Conservation (phyloP, 1,140 invertebrate genomes). For the Calliphora vicina region DNA sequence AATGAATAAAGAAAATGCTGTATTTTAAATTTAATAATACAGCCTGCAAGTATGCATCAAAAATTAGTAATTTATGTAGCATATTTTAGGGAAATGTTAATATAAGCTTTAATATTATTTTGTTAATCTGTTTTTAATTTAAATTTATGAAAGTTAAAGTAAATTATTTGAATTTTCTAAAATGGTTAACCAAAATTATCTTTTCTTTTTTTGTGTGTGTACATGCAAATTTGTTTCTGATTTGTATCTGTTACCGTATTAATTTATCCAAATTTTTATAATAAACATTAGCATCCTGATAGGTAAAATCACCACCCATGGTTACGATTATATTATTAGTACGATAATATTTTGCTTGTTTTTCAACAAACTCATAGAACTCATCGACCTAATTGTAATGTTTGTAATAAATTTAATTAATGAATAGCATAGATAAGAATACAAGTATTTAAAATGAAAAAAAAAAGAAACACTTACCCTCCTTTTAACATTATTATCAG, state of each 20-base stretch:
- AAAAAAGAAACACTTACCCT: conserved; percentile 64
- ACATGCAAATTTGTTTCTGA: conserved; percentile 3
- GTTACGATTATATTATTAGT: conserved; percentile 86
- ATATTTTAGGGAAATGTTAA: neutral
- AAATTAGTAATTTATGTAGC: neutral
- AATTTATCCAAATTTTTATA: conserved; percentile 90
- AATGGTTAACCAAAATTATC: conserved; percentile 6
- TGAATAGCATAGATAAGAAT: neutral
- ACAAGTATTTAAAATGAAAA: neutral
- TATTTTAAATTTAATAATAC: neutral
- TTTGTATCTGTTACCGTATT: conserved; percentile 73
- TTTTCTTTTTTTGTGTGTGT: neutral
- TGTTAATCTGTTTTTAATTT: too few relatives aligned
- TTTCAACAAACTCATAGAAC: conserved; percentile 68
- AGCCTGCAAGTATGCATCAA: neutral
- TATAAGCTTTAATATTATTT: neutral
- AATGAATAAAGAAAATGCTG: too few relatives aligned
- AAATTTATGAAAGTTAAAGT: too few relatives aligned
- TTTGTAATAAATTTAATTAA: neutral
- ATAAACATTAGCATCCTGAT: conserved; percentile 85
- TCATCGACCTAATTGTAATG: conserved; percentile 63
- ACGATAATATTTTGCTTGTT: conserved; percentile 68
- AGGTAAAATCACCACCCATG: conserved; percentile 95
- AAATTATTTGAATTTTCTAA: too few relatives aligned
- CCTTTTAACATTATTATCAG: conserved; percentile 76